Conservation (phyloP, 2,797 vertebrate species). For the Trachops cirrhosus region DNA sequence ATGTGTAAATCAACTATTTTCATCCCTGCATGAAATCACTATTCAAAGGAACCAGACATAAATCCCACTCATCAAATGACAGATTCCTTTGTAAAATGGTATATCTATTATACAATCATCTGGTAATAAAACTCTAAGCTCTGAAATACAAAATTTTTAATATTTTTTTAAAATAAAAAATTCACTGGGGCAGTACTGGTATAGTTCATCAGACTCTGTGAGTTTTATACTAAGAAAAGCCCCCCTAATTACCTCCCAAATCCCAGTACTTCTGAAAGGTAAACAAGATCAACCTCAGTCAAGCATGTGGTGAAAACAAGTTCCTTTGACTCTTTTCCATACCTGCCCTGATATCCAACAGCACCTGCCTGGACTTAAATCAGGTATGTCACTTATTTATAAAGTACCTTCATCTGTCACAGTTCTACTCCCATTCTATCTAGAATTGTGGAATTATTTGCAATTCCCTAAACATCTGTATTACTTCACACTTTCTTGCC, state of each 20-base stretch:
- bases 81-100: not conserved
- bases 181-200: not conserved
- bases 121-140: not conserved
- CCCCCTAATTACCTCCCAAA: not conserved
- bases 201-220: not conserved
- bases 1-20: not conserved
- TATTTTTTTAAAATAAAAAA: not conserved
- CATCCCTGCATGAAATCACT: not conserved
- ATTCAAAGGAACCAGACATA: not conserved
- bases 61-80: conserved; percentile 8
- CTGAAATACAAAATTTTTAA: not conserved
- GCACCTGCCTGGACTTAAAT: not conserved
- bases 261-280: not conserved
- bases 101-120: not conserved
- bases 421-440: not conserved
- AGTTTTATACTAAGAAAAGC: not conserved
- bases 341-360: not conserved
- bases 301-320: not conserved
- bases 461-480: not conserved
- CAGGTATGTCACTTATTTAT: not conserved
- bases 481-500: not conserved
- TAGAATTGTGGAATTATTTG: not conserved
- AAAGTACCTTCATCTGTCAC: not conserved
- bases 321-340: not conserved
- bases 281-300: not conserved